Percentiles rank a stretch among this genome's conserved stretches.
These are phyloP conservation scores for Papilio gigon DNA, from an alignment of 2,888 invertebrate genomes.

Conservation along the genomic window DNA sequence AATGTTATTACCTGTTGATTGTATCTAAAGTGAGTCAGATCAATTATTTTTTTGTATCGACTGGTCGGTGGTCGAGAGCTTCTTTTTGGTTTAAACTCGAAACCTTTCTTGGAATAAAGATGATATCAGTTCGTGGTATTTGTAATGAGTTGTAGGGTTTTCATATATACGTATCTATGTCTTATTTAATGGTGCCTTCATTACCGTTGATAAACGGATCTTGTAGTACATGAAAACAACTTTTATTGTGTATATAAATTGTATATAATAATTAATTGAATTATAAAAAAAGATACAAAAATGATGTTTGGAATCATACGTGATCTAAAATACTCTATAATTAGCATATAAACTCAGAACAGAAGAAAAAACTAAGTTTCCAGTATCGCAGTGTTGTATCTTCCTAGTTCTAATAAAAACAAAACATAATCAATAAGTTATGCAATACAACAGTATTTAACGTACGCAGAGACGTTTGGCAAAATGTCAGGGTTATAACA, in stretches of 20 bases:
- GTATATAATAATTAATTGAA: too few species aligned
- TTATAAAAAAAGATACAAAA: too few species aligned
- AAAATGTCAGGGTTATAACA: constrained; percentile 29
- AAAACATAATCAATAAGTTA: constrained; percentile 13
- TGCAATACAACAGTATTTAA: constrained; percentile 7
- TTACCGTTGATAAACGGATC: background rate
- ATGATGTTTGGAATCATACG: background rate
- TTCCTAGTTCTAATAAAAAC: background rate
- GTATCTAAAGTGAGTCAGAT: constrained; percentile 45
- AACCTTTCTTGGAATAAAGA: constrained; percentile 50
- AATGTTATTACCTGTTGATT: constrained; percentile 36
- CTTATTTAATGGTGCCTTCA: too few species aligned
- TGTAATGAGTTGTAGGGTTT: background rate
- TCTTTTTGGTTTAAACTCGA: constrained; percentile 43
- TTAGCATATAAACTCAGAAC: background rate
- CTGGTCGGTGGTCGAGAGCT: constrained; percentile 38
- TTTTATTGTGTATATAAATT: background rate
- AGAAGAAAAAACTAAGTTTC: background rate
- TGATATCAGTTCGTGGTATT: constrained; percentile 56
- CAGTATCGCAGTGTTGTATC: background rate
- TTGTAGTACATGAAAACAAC: background rate
- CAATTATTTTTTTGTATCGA: constrained; percentile 54
- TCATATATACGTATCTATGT: background rate
- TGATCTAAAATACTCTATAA: background rate
- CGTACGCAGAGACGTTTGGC: constrained; percentile 6